phyloP scores from a whole-genome alignment of 2,113 vertebrate species.

The Clarias batrachus region DNA sequence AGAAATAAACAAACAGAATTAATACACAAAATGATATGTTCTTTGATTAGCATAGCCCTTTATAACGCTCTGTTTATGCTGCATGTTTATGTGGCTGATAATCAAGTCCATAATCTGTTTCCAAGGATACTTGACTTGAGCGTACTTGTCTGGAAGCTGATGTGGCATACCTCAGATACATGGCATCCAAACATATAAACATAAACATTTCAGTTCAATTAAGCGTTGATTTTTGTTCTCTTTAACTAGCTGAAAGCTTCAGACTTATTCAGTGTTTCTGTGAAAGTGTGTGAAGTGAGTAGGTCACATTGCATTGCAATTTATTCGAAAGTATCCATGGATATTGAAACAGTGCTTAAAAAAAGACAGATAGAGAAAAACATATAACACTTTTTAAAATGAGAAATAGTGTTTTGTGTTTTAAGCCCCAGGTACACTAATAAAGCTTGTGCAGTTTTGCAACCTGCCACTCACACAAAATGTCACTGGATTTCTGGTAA shows the following conservation, averaged over 20 bases:
- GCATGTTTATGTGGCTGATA: not conserved
- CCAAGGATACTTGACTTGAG: conserved; percentile 22
- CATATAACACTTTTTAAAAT: not conserved
- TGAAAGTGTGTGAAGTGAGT: not conserved
- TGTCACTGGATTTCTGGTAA: not conserved
- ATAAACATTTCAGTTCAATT: not conserved
- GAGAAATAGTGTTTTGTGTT: not conserved
- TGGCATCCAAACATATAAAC: not conserved
- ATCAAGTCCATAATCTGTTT: not conserved
- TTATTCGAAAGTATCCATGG: not conserved
- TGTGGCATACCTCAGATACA: not conserved
- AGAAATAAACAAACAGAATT: not conserved
- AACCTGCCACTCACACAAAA: not conserved
- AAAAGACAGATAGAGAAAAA: not conserved
- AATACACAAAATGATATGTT: not conserved
- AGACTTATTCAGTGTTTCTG: not conserved
- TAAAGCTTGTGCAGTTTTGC: not conserved
- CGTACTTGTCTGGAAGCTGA: not conserved
- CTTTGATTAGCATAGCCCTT: conserved; percentile 2
- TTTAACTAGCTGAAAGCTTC: not conserved
- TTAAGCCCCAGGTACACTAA: not conserved
- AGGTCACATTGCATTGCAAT: not conserved
- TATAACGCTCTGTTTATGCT: conserved; percentile 16
- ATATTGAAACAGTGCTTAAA: not conserved
- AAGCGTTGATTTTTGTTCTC: not conserved